phyloP scores from a whole-genome alignment of 2,888 invertebrate genomes.

The Elaeidobius kamerunicus region DNA sequence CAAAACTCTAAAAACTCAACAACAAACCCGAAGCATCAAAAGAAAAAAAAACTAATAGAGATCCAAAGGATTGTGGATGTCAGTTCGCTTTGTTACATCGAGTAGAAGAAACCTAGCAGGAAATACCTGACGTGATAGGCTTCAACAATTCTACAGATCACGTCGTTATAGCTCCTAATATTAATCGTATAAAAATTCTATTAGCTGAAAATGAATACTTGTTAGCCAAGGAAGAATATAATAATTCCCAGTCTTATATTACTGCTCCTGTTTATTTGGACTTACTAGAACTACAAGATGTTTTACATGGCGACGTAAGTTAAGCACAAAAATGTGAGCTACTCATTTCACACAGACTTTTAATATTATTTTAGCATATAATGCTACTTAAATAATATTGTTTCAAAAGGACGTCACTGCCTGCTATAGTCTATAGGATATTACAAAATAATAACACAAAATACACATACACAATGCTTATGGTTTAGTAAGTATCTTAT shows the following conservation, averaged over 20 bases:
- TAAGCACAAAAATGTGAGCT: slow-evolving; percentile 18
- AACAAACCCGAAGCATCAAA: too few species aligned
- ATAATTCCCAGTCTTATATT: slow-evolving; percentile 22
- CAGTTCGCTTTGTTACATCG: slow-evolving; percentile 87
- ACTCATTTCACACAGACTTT: too few species aligned
- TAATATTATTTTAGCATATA: too few species aligned
- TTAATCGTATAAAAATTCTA: slow-evolving; percentile 21
- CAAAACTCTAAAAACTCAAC: too few species aligned
- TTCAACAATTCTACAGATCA: slow-evolving; percentile 20
- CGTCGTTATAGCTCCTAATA: slow-evolving; percentile 13
- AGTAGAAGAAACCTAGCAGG: slow-evolving; percentile 69
- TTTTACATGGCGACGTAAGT: slow-evolving; percentile 23
- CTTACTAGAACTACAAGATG: slow-evolving; percentile 5
- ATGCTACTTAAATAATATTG: too few species aligned
- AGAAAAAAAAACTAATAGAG: too few species aligned
- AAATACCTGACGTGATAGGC: slow-evolving; percentile 19
- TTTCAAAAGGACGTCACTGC: too few species aligned
- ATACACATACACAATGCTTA: too few species aligned
- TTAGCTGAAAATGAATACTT: slow-evolving; percentile 26
- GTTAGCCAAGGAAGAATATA: slow-evolving; percentile 22
- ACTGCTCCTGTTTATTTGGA: slow-evolving; percentile 14
- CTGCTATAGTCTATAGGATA: too few species aligned
- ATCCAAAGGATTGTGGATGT: slow-evolving; percentile 83
- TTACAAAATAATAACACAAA: too few species aligned
- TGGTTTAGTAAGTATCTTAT: too few species aligned